Evolutionary conservation across 2,797 vertebrate genomes (phyloP), one percentile per base, ranked within the genome.

Genomic region (Pterois miles): DNA sequence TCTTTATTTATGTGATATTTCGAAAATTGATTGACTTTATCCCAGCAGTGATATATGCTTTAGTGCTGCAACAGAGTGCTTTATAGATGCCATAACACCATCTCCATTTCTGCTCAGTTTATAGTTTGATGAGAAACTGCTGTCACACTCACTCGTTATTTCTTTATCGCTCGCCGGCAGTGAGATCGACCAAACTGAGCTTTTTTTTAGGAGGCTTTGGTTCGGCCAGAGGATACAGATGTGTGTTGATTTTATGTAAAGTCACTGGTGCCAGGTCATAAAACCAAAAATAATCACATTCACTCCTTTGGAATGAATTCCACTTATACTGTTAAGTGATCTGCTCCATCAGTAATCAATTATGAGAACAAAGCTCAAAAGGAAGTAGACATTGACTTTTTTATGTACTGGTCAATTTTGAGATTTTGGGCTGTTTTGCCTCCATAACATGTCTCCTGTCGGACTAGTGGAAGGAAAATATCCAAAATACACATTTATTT

Each of bases 1-100:
- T 89, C 79, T 86, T 92, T 91, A 93, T 93, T 93, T 88, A 91
- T 91, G 91, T 66, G 81, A 89, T 91, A 86, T 93, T 91, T 89
- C 62, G 29, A 80, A 90, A 88, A 82, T 76, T 78, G 81, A 91
- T 88, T 89, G 90, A 93, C 86, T 91, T 88, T 80, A 84, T 78
- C 78, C 82, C 80, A 27, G 81, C 71, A 65, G 87, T 93, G 92
- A 93, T 91, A 74, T 92, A 90, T 83, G 88, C 74, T 90, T 88
- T 91, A 92, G 90, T 84, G 91, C 89, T 82, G 84, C 79, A 79
- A 80, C 88, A 74, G 85, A 74, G 23, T 80, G 81, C 82, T 94
- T 94, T 94, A 94, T 94, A 79, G 91, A 74, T 72, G 86, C 90
- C 81, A 85, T 93, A 93, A 94, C 90, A 83, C 68, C 59, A 77